A percentile compares a stretch with the other conserved stretches of the same genome.
Evolutionary conservation across 2,888 invertebrate species (phyloP).

Genomic region (Eupeodes latifasciatus): DNA sequence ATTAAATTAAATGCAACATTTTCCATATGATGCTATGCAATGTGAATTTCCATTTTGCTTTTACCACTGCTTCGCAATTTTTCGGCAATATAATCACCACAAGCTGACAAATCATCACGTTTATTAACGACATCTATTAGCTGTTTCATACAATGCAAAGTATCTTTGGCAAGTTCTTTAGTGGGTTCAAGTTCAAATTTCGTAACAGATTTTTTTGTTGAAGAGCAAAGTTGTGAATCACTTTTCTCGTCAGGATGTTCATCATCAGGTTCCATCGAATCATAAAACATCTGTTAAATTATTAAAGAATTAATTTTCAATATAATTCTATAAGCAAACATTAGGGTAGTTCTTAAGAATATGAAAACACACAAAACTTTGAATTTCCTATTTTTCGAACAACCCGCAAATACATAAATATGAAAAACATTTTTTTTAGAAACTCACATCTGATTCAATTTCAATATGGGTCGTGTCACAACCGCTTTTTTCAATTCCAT

Average conservation of each 20-base stretch:
- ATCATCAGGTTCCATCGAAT: not conserved
- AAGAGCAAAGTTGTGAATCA: not conserved
- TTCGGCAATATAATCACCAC: constrained; percentile 47
- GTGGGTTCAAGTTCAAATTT: not conserved
- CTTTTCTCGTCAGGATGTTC: not conserved
- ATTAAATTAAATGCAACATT: constrained; percentile 41
- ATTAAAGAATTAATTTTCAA: no score
- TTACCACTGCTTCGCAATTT: constrained; percentile 36
- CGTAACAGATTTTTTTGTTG: not conserved
- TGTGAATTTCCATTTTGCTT: constrained; percentile 17
- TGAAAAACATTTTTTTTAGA: no score
- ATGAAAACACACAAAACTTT: no score
- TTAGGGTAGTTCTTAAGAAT: no score
- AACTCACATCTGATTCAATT: constrained; percentile 32
- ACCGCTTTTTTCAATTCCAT: not conserved
- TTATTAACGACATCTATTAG: constrained; percentile 43
- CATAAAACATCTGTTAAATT: no score
- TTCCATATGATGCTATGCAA: constrained; percentile 56
- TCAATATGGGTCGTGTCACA: not conserved
- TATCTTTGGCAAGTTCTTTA: not conserved
- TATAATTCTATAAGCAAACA: no score
- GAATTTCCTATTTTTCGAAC: no score
- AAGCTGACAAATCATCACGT: constrained; percentile 43
- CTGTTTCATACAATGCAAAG: constrained; percentile 31
- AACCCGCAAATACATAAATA: no score